A percentile compares a stretch with the other conserved stretches of the same genome.
phyloP scores from a whole-genome alignment of 2,113 vertebrate species.

The Brachyhypopomus gauderio region DNA sequence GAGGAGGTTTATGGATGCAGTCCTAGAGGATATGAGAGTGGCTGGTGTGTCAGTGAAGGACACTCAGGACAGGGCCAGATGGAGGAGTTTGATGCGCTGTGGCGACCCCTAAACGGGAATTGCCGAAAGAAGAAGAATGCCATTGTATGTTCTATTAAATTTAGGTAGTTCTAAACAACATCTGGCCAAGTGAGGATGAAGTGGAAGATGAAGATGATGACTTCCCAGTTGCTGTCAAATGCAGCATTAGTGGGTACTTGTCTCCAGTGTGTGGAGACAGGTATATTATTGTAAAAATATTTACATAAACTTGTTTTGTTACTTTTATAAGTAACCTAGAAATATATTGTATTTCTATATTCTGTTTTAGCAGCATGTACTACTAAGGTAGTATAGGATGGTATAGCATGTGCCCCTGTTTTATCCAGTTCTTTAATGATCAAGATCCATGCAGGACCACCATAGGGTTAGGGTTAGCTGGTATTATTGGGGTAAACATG shows the following conservation, averaged over 20 bases:
- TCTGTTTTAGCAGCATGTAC: background rate
- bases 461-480: background rate
- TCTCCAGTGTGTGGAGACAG: slow-evolving; percentile 4
- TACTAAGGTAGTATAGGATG: background rate
- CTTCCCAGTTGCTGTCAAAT: background rate
- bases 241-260: slow-evolving; percentile 10
- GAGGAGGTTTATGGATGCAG: too few relatives aligned
- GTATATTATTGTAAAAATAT: background rate
- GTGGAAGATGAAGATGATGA: background rate
- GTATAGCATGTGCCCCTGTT: background rate
- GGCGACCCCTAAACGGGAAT: too few relatives aligned
- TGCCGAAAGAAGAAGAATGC: too few relatives aligned
- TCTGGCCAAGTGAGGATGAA: slow-evolving; percentile 2
- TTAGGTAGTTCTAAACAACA: slow-evolving; percentile 21
- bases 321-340: background rate
- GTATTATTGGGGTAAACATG: too few relatives aligned
- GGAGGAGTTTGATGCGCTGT: too few relatives aligned
- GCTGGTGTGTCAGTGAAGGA: too few relatives aligned
- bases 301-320: background rate
- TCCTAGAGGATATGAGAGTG: too few relatives aligned
- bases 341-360: background rate
- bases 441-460: background rate
- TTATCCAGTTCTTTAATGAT: too few relatives aligned
- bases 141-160: background rate
- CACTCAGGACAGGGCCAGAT: too few relatives aligned